phyloP scores from a whole-genome alignment of 2,797 vertebrate species.

The Anisognathus igniventris region DNA sequence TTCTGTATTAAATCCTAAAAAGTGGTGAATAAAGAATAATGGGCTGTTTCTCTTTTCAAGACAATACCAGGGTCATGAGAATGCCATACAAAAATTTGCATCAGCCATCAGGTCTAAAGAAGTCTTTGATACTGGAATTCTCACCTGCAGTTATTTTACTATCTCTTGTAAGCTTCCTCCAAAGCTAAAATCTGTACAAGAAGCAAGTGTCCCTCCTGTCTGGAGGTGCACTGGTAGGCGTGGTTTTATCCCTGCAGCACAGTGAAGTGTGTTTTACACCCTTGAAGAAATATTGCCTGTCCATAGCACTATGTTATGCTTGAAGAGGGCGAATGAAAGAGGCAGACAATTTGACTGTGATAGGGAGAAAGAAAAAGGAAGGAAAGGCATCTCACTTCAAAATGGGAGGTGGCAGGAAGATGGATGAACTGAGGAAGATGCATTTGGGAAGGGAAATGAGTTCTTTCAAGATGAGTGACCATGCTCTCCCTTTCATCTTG shows the following conservation, averaged over 20 bases:
- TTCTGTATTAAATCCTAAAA: not conserved
- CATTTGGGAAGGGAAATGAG: constrained; percentile 48
- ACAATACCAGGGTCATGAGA: not conserved
- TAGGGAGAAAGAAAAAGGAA: not conserved
- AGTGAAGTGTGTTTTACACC: not conserved
- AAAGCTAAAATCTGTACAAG: not conserved
- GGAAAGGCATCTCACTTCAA: constrained; percentile 4
- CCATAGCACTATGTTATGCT: not conserved
- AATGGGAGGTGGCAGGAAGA: constrained; percentile 51
- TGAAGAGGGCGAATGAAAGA: not conserved
- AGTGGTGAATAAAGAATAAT: not conserved
- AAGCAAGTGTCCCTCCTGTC: not conserved
- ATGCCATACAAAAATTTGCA: not conserved
- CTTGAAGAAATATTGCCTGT: not conserved
- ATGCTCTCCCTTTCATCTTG: constrained; percentile 56
- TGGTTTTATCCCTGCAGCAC: not conserved
- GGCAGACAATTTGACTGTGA: not conserved
- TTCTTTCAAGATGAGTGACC: constrained; percentile 58
- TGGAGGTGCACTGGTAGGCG: not conserved
- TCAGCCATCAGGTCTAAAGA: not conserved
- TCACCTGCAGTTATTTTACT: not conserved
- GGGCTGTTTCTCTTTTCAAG: not conserved
- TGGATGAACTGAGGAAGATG: constrained; percentile 23
- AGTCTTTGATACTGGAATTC: not conserved
- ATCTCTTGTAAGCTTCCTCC: not conserved